phyloP scores from a whole-genome alignment of 2,888 invertebrate genomes.

The Drosophila pseudotakahashii region DNA sequence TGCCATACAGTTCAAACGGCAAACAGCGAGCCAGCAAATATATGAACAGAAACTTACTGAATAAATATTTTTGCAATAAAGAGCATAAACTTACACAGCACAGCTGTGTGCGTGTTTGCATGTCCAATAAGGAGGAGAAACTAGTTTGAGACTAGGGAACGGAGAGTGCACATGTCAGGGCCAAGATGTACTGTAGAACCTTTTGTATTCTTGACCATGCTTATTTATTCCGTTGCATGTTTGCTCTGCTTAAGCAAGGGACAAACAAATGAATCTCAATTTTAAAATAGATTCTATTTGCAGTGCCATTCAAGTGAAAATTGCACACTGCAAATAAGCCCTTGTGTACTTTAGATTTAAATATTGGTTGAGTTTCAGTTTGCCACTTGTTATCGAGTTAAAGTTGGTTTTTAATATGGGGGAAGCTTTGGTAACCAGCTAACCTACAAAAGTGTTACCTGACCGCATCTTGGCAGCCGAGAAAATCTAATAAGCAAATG shows the following conservation, averaged over 20 bases:
- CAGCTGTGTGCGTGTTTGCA: conserved; percentile 24
- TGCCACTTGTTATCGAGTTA: conserved; percentile 15
- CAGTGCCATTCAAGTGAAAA: conserved; percentile 64
- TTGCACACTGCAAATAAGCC: conserved; percentile 40
- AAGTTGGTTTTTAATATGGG: conserved; percentile 7
- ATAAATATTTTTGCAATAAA: conserved; percentile 71
- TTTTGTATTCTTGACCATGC: conserved; percentile 24
- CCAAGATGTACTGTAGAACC: conserved; percentile 17
- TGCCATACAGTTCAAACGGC: conserved; percentile 51
- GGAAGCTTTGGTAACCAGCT: conserved; percentile 56
- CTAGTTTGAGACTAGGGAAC: background rate
- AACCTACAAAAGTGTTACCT: conserved; percentile 60
- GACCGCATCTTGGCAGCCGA: conserved; percentile 47
- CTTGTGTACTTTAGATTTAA: conserved; percentile 10
- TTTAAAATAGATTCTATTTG: conserved; percentile 58
- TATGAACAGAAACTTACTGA: conserved; percentile 52
- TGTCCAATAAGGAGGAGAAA: conserved; percentile 16
- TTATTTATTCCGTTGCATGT: conserved; percentile 38
- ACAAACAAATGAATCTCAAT: conserved; percentile 61
- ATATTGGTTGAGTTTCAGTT: conserved; percentile 16
- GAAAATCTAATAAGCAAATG: conserved; percentile 72
- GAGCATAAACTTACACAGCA: conserved; percentile 31
- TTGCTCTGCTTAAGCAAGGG: conserved; percentile 48
- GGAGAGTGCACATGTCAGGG: conserved; percentile 34
- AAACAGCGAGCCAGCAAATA: conserved; percentile 43